Percentiles rank a stretch among this genome's conserved stretches.
Evolutionary conservation across 2,113 vertebrate species (phyloP).

Genomic region (Piprites chloris): DNA sequence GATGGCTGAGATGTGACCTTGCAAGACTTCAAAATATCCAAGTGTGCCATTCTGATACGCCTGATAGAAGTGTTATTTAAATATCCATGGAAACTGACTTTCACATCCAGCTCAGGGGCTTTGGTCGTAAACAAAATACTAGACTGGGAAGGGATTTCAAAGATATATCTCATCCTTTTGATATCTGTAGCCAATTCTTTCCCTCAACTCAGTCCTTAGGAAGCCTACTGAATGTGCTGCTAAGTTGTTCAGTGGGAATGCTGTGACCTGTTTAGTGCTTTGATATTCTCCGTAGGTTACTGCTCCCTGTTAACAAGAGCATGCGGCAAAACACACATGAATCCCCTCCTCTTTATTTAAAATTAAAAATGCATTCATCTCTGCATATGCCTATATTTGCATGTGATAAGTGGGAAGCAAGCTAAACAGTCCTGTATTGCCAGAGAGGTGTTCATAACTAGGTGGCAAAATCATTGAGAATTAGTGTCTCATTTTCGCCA

Average conservation of each 20-base stretch:
- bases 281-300: background rate
- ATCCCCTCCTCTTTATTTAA: background rate
- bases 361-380: background rate
- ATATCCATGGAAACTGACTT: constrained; percentile 34
- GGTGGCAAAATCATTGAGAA: background rate
- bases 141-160: constrained; percentile 22
- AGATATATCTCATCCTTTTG: background rate
- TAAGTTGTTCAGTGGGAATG: background rate
- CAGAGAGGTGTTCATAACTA: background rate
- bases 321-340: background rate
- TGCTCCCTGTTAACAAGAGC: background rate
- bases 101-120: background rate
- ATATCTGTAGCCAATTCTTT: constrained; percentile 15
- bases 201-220: background rate
- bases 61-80: constrained; percentile 39
- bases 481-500: background rate
- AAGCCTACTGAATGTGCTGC: background rate
- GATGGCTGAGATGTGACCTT: constrained; percentile 12
- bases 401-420: background rate
- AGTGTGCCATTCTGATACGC: background rate
- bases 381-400: background rate
- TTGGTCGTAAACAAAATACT: constrained; percentile 14
- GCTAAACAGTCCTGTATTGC: background rate
- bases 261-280: constrained; percentile 4
- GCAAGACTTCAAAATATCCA: constrained; percentile 13